Evolutionary conservation across 2,113 vertebrate species (phyloP), one percentile per base, ranked within the genome.

Genomic region (Gavia stellata): DNA sequence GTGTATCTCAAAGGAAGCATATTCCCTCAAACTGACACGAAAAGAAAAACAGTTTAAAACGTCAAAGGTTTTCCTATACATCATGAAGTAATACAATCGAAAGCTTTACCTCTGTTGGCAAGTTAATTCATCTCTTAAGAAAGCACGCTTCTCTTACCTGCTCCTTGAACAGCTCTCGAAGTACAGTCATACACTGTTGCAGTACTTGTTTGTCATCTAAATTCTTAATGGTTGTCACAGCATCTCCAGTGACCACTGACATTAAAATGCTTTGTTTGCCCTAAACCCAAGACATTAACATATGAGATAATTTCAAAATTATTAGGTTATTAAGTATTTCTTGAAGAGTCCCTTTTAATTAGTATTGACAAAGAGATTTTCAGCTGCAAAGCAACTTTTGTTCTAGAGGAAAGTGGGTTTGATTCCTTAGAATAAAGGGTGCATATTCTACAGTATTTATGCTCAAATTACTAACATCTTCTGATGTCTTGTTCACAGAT

Each of bases 191-290:
- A 83, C 99, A 99, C 95, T 99, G 98, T 21, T 98, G 98, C 8
- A 98, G 95, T 86, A 99, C 98, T 96, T 99, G 98, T 65, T 98
- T 98, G 81, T 99, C 99, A 56, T 99, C 98, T 97, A 99, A 97
- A 71, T 97, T 98, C 82, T 96, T 94, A 33, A 99, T 94, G 9
- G 98, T 95, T 28, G 97, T 65, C 31, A 99, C 98, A 4, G 99
- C 99, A 36, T 99, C 99, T 44, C 99, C 99, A 9, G 98, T 98
- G 47, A 99, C 98, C 70, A 99, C 99, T 0, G 99, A 99, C 99
- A 99, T 99, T 91, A 99, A 97, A 96, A 99, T 98, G 36, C 99
- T 98, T 92, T 99, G 98, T 89, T 99, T 98, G 55, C 99, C 98
- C 99, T 99, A 86, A 63, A 88, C 92, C 24, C 49, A 83, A 88